Percentiles rank a stretch among this genome's conserved stretches.
Conservation (phyloP, 1,140 invertebrate genomes). For the Drepana arcuata region DNA sequence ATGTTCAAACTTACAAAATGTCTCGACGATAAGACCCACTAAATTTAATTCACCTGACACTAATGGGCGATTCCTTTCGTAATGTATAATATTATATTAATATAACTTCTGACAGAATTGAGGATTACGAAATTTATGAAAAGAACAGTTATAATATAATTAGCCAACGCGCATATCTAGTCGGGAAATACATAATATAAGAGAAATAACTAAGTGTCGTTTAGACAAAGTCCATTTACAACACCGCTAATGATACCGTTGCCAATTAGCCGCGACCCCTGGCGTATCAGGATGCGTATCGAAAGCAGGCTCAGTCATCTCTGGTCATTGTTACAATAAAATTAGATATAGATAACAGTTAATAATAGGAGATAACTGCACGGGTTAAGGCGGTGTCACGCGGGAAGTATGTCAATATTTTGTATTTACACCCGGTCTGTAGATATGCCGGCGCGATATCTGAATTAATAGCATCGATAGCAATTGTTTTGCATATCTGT, state of each 20-base stretch:
- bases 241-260: neutral
- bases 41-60: no score
- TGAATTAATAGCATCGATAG: conserved; percentile 36
- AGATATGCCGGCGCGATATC: conserved; percentile 23
- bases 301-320: neutral
- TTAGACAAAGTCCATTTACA: neutral
- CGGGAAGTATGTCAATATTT: conserved; percentile 56
- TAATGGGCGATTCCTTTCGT: no score
- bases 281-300: neutral
- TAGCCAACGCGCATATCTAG: neutral
- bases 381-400: conserved; percentile 54
- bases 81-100: no score
- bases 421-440: conserved; percentile 19
- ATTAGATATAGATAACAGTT: conserved; percentile 13
- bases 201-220: no score
- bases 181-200: no score
- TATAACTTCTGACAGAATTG: no score
- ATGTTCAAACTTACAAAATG: no score
- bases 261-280: neutral
- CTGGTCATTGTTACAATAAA: conserved; percentile 3
- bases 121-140: no score
- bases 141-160: neutral
- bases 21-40: no score
- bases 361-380: conserved; percentile 50
- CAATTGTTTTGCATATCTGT: conserved; percentile 46